phyloP scores from a whole-genome alignment of 1,140 invertebrate species.

The Druon quercuslanigerum region DNA sequence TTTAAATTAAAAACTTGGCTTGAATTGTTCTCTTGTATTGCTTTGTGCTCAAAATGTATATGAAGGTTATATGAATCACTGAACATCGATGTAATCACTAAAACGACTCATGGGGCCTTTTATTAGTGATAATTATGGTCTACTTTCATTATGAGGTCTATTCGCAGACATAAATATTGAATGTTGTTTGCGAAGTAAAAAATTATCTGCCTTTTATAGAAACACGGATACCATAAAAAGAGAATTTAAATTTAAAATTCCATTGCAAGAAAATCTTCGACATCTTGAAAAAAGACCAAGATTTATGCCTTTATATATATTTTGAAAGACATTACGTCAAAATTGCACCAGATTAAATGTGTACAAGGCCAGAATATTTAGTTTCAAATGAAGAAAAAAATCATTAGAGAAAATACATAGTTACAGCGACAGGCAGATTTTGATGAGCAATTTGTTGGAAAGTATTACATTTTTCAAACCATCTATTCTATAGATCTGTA shows the following conservation, averaged over 20 bases:
- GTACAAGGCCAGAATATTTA: no score
- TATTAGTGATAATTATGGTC: slow-evolving; percentile 70
- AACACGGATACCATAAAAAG: background rate
- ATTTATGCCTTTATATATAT: no score
- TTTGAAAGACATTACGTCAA: no score
- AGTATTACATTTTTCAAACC: no score
- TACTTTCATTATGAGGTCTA: slow-evolving; percentile 74
- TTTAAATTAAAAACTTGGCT: background rate
- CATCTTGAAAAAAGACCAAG: background rate
- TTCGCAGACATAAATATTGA: slow-evolving; percentile 80
- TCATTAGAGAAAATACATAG: no score
- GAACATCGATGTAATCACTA: slow-evolving; percentile 15
- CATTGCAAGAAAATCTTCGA: background rate
- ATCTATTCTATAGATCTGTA: no score
- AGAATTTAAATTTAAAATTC: slow-evolving; percentile 7
- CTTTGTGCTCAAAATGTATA: background rate
- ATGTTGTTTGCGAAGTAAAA: slow-evolving; percentile 45
- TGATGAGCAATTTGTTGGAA: no score
- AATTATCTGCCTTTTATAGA: background rate
- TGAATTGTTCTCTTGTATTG: background rate
- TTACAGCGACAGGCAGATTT: no score
- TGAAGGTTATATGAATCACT: slow-evolving; percentile 17
- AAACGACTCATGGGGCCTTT: slow-evolving; percentile 21
- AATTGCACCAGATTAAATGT: no score
- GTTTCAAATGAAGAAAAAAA: no score